Evolutionary conservation across 2,888 invertebrate species (phyloP).

Genomic region (Archips crataeganus): DNA sequence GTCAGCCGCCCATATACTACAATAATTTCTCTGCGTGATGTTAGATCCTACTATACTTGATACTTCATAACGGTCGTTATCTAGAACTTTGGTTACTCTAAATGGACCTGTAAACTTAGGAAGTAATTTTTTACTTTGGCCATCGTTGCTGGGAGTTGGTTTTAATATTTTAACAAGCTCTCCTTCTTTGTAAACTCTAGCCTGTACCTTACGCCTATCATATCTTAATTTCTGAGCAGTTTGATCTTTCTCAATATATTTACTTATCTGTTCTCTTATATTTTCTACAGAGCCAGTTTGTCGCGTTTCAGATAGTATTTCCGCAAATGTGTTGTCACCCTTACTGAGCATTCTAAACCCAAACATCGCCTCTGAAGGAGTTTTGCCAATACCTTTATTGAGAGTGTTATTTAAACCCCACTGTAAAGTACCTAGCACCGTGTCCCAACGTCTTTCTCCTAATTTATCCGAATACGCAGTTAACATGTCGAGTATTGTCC

Average conservation of each 20-base stretch:
- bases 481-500: background rate
- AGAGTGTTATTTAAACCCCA: constrained; percentile 42
- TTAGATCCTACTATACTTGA: constrained; percentile 35
- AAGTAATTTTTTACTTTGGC: constrained; percentile 44
- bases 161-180: constrained; percentile 46
- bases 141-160: constrained; percentile 30
- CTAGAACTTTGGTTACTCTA: constrained; percentile 40
- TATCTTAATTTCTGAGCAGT: background rate
- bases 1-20: background rate
- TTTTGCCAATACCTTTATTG: constrained; percentile 16
- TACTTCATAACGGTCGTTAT: constrained; percentile 46
- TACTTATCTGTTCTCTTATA: constrained; percentile 18
- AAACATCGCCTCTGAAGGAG: constrained; percentile 16
- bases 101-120: constrained; percentile 43
- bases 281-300: constrained; percentile 14
- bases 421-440: constrained; percentile 29
- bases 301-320: background rate
- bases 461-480: background rate
- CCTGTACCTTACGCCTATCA: constrained; percentile 8
- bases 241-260: constrained; percentile 15
- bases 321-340: constrained; percentile 7
- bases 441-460: constrained; percentile 37
- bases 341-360: constrained; percentile 21
- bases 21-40: background rate
- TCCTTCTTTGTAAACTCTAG: constrained; percentile 23